Evolutionary conservation across 1,140 invertebrate genomes (phyloP).

Genomic region (Saxidomus purpurata): DNA sequence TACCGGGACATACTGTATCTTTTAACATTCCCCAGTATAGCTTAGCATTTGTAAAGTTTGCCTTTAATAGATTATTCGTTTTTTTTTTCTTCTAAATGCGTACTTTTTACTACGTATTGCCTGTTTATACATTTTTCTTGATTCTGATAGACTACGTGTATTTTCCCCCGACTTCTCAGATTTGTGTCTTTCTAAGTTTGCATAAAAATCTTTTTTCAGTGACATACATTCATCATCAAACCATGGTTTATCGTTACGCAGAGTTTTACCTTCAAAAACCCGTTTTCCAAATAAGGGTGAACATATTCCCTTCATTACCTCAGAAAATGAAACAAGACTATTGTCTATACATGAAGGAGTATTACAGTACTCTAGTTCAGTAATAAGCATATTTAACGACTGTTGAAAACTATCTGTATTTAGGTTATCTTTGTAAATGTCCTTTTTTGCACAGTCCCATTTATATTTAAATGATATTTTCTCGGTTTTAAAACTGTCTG

Average conservation of each 20-base stretch:
- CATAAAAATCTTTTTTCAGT: neutral
- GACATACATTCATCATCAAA: slow-evolving; percentile 23
- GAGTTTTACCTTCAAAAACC: neutral
- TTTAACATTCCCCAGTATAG: slow-evolving; percentile 25
- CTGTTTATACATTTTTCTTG: slow-evolving; percentile 10
- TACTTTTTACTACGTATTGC: slow-evolving; percentile 7
- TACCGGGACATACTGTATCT: too few species aligned
- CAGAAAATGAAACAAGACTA: neutral
- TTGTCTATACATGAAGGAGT: too few species aligned
- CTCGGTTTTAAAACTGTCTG: too few species aligned
- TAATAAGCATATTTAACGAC: too few species aligned
- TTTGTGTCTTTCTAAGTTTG: neutral
- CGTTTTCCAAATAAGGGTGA: slow-evolving; percentile 9
- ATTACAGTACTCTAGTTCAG: neutral
- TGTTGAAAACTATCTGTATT: too few species aligned
- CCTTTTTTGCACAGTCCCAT: neutral
- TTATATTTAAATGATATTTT: too few species aligned
- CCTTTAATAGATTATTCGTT: neutral
- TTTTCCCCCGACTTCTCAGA: neutral
- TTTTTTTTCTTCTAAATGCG: neutral
- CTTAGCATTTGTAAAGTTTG: slow-evolving; percentile 5
- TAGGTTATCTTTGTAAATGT: neutral
- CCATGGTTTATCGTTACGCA: neutral
- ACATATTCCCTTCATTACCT: neutral
- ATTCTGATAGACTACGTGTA: neutral